A percentile compares a stretch with the other conserved stretches of the same genome.
Evolutionary conservation across 53 echinoderm and acorn worm species (phyloP).

Genomic region (Apostichopus leukothele): DNA sequence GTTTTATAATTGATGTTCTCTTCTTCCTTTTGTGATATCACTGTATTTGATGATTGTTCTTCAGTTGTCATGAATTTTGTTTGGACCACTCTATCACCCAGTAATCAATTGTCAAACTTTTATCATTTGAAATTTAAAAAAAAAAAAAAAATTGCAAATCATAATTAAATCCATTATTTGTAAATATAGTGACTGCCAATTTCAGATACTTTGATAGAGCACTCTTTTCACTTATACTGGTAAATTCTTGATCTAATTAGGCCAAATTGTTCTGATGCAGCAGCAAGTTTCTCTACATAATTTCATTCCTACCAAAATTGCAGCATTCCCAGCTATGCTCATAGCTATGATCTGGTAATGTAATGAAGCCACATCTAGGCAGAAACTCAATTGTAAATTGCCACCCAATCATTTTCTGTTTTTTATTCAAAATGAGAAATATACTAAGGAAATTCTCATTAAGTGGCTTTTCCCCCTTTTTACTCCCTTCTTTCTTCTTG

Average conservation of each 20-base stretch:
- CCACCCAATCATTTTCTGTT: constrained; percentile 17
- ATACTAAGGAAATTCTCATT: constrained; percentile 31
- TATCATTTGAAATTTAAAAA: too few species aligned
- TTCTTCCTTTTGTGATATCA: too few species aligned
- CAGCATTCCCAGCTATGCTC: background rate
- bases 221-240: too few species aligned
- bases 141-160: too few species aligned
- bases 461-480: constrained; percentile 25
- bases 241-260: background rate
- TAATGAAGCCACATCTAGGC: background rate
- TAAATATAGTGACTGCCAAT: too few species aligned
- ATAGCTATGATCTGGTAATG: background rate
- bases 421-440: constrained; percentile 5
- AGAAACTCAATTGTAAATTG: constrained; percentile 20
- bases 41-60: too few species aligned
- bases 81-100: too few species aligned
- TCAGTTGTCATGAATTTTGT: too few species aligned
- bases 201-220: too few species aligned
- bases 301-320: background rate
- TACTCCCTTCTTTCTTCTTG: background rate
- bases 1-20: too few species aligned
- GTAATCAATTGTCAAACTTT: too few species aligned
- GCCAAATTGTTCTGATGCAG: background rate
- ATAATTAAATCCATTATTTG: too few species aligned
- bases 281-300: background rate